Evolutionary conservation across 2,113 vertebrate species (phyloP), one percentile per base, ranked within the genome.

Genomic region (Emydura subglobosa): DNA sequence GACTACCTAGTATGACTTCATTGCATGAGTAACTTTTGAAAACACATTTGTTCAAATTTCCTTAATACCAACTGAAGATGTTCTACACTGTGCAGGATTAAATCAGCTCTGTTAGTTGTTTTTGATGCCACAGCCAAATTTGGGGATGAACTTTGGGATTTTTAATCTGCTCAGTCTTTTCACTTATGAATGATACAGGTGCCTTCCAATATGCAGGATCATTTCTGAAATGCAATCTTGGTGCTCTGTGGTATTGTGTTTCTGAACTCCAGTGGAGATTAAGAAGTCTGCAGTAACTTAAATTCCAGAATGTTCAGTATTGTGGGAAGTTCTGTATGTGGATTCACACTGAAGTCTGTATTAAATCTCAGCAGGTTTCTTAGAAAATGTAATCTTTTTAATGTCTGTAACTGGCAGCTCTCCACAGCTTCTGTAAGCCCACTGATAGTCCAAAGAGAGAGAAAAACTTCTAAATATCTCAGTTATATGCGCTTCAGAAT

Each of bases 151-250:
- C 44, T 93, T 93, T 89, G 86, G 5, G 34, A 72, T 39, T 97
- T 96, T 98, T 96, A 88, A 93, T 94, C 85, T 96, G 84, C 89
- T 88, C 94, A 96, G 85, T 88, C 85, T 96, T 72, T 80, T 91
- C 49, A 94, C 89, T n/a, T 0, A 13, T 68, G 68, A 82, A 94
- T 83, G 87, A 85, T 94, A 94, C 91, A 96, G 94, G 93, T 97
- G 85, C 86, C 94, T 98, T 98, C 79, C 89, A 95, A 92, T 97
- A 98, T 97, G 95, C 90, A 95, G 95, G 95, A 97, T 98, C 97
- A 98, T 95, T 98, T 98, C 97, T 98, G 97, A 98, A 98, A 96
- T 98, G 97, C 90, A 97, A 96, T 97, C 92, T 94, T 95, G 95
- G 91, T 91, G 94, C 96, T 97, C 87, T 95, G 95, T 96, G 95